Base-by-base conservation (phyloP, 2,797 vertebrate species). In the Eurystomus glaucurus region DNA sequence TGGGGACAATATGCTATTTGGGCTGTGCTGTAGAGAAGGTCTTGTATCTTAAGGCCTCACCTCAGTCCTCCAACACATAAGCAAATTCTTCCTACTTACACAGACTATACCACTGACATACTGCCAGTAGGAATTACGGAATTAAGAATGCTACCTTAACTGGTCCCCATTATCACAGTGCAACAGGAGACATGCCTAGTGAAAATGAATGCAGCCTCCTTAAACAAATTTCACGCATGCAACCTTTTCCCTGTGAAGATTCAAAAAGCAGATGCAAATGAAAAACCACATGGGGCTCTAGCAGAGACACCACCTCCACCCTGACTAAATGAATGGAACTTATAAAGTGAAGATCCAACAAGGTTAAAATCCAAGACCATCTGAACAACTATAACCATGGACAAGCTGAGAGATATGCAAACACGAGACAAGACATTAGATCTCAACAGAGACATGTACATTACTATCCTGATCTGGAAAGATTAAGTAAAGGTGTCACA, bases 401-500 rank as follows among this genome's bases (percentile, higher is more conserved):
- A 95, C 93, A 94, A 97, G 64, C 83, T 96, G 90, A 92, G 92
- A 97, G 89, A 96, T 52, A 95, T 7, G 65, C 64, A 96, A 97
- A 96, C 68, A 79, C 62, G 95, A 93, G 95, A 97, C 66, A 96
- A 97, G 93, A 97, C 92, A 94, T 50, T 66, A 86, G 83, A 95
- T 96, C 91, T 96, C 89, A 97, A 89, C 12, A 96, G 95, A 97
- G 94, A 93, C 90, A 86, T 91, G 92, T 95, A 96, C 97, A 97
- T 95, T 96, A 95, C 90, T 94, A 78, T 77, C 86, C 85, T 97
- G 88, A 95, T 95, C 88, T 90, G 78, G 82, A 95, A 97, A 95
- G 94, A 97, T 87, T 93, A 97, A 98, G 84, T 96, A 97, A 95
- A 97, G 94, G 89, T 95, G 84, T 95, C 84, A 26, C 55, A 97